These are phyloP conservation scores for Drosophila pallidifrons DNA, from an alignment of 1,140 invertebrate species.

Conservation along the genomic window DNA sequence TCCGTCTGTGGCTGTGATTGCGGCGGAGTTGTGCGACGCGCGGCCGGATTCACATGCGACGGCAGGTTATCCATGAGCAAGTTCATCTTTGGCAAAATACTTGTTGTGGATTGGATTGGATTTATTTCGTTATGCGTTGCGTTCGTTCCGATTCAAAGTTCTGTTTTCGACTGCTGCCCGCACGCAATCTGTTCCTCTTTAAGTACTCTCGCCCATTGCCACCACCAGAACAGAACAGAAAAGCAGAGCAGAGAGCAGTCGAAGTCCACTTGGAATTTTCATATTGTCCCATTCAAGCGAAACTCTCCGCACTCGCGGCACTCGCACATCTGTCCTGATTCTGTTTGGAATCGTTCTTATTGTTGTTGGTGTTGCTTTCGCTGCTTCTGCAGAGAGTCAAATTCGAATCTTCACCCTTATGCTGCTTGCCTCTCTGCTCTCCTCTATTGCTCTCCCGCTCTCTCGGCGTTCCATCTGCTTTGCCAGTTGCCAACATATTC, in stretches of 20 bases:
- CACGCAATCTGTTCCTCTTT: constrained; percentile 84
- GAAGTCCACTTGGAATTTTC: constrained; percentile 76
- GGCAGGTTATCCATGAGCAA: constrained; percentile 83
- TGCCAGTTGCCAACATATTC: constrained; percentile 83
- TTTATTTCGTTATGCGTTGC: constrained; percentile 21
- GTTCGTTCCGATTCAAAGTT: constrained; percentile 69
- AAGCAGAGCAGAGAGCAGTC: not conserved
- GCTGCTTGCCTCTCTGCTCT: constrained; percentile 29
- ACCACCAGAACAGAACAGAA: constrained; percentile 40
- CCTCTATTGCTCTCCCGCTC: constrained; percentile 36
- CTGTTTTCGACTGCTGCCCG: constrained; percentile 76
- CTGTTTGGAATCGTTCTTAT: constrained; percentile 61
- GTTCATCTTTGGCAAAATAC: constrained; percentile 65
- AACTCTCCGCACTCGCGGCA: constrained; percentile 69
- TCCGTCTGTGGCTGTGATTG: constrained; percentile 49
- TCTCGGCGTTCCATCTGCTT: constrained; percentile 74
- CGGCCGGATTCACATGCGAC: constrained; percentile 59
- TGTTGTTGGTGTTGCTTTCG: constrained; percentile 39
- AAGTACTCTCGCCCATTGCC: constrained; percentile 69
- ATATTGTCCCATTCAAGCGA: constrained; percentile 83
- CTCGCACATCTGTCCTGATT: constrained; percentile 84
- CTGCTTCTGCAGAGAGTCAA: constrained; percentile 48
- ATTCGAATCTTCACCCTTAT: constrained; percentile 72
- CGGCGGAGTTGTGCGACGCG: constrained; percentile 60
- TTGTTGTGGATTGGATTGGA: constrained; percentile 8